These are phyloP conservation scores for Ornithorhynchus anatinus DNA, from an alignment of 2,113 vertebrate species.

Conservation along the genomic window DNA sequence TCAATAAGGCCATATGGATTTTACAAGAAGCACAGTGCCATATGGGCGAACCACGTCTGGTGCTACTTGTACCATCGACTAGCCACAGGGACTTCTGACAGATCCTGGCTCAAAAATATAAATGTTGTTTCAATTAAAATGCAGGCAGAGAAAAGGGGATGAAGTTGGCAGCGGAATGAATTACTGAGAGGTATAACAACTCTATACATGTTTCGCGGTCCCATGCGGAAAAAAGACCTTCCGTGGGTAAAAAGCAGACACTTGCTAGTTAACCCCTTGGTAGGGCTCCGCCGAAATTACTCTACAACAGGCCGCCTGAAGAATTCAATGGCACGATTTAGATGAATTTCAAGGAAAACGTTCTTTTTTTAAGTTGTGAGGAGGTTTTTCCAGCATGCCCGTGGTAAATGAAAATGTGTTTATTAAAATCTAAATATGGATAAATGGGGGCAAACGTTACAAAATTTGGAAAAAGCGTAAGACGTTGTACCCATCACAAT, in stretches of 20 bases:
- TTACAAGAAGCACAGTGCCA: slow-evolving; percentile 89
- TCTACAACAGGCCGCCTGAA: slow-evolving; percentile 21
- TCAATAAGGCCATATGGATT: slow-evolving; percentile 96
- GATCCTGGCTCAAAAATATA: slow-evolving; percentile 81
- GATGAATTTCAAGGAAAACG: slow-evolving; percentile 11
- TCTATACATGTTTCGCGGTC: slow-evolving; percentile 54
- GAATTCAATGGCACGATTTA: not conserved
- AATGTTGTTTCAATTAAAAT: slow-evolving; percentile 88
- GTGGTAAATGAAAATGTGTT: slow-evolving; percentile 61
- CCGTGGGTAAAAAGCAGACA: slow-evolving; percentile 42
- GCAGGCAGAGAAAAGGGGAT: slow-evolving; percentile 78
- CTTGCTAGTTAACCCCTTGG: slow-evolving; percentile 45
- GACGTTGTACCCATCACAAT: slow-evolving; percentile 13
- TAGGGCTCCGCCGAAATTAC: not conserved
- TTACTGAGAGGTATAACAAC: slow-evolving; percentile 66
- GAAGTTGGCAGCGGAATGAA: slow-evolving; percentile 77
- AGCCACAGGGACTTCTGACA: slow-evolving; percentile 84
- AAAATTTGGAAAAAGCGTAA: not conserved
- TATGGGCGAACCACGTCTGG: slow-evolving; percentile 93
- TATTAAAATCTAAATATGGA: slow-evolving; percentile 48
- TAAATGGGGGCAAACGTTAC: slow-evolving; percentile 7
- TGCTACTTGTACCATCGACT: slow-evolving; percentile 82
- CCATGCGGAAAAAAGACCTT: slow-evolving; percentile 44
- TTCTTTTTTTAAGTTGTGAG: not conserved
- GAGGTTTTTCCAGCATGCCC: slow-evolving; percentile 53